Evolutionary conservation across 2,797 vertebrate genomes (phyloP), one percentile per base, ranked within the genome.

Genomic region (Sebastes glaucus): DNA sequence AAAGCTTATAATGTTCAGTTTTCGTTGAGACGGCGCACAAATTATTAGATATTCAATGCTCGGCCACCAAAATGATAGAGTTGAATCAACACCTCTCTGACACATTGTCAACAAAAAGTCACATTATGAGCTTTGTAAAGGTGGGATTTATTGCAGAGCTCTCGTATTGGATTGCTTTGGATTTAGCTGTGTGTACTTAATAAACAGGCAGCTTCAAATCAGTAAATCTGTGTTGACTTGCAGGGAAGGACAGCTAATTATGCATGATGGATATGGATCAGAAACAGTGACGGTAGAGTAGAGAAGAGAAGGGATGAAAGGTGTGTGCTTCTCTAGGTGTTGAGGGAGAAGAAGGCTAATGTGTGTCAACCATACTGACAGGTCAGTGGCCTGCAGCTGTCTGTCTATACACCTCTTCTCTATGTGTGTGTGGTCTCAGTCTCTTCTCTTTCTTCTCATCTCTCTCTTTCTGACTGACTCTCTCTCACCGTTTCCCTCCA

Each of bases 351-450:
- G 69, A 35, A 62, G 49, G 57, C 60, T 52, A 86, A 86, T 77
- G 64, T 71, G 76, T 88, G 80, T 79, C 72, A 77, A 68, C 38
- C 72, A 63, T 11, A 23, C 63, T 77, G 83, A 76, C 76, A 72
- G 86, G 61, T 82, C 64, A 60, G 70, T 73, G 72, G 60, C 65
- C 74, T 80, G 59, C 28, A 84, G 59, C 78, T 82, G 69, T 72
- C 78, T 46, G 9, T 72, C 71, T 35, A 18, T 25, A 63, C 11
- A 2, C 23, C 13, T 42, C 42, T 49, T 56, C 72, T 55, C 42
- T 49, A 9, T 59, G 4, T 59, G 27, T 53, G 42, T 67, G 35
- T n/a, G 28, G 69, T 73, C 76, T 75, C 6, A 14, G n/a, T 28
- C 30, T 65, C 22, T 33, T 52, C 57, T 33, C 57, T 71, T 74